Conservation (phyloP, 30 jellyfish, hydroid and myxozoan species). For the Sanderia malayensis region DNA sequence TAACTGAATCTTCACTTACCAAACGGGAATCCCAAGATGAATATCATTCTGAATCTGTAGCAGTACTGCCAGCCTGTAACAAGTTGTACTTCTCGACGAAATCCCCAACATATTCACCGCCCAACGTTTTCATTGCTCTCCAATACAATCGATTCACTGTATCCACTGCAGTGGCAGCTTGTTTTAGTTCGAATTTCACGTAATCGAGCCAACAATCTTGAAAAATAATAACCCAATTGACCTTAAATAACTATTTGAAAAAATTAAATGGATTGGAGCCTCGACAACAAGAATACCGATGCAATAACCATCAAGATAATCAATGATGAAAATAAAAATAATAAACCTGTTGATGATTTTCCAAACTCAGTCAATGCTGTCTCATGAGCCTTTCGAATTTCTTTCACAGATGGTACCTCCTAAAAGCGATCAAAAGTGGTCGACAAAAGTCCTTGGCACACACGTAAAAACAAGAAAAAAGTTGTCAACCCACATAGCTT, state of each 20-base stretch:
- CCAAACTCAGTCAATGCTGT: conserved; percentile 38
- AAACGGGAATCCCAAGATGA: not conserved
- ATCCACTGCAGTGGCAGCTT: conserved; percentile 42
- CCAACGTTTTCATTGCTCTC: conserved; percentile 54
- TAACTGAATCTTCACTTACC: not conserved
- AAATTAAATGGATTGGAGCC: not conserved
- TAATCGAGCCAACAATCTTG: conserved; percentile 55
- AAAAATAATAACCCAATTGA: not conserved
- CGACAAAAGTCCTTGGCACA: not conserved
- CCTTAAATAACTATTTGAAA: not conserved
- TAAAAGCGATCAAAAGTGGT: not conserved
- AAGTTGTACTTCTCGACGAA: conserved; percentile 45
- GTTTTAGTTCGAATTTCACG: conserved; percentile 44
- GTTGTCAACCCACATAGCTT: too few relatives aligned
- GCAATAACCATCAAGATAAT: not conserved
- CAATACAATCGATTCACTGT: conserved; percentile 34
- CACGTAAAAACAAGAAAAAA: too few relatives aligned
- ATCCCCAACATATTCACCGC: conserved; percentile 30
- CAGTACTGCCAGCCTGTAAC: conserved; percentile 27
- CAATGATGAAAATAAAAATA: not conserved
- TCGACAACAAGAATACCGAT: not conserved
- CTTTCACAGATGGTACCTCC: conserved; percentile 21
- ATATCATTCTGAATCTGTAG: not conserved
- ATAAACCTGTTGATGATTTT: conserved; percentile 15
- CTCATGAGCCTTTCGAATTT: conserved; percentile 42